Evolutionary conservation across 2,888 invertebrate genomes (phyloP), one percentile per base, ranked within the genome.

Genomic region (Argyra leucocephala): DNA sequence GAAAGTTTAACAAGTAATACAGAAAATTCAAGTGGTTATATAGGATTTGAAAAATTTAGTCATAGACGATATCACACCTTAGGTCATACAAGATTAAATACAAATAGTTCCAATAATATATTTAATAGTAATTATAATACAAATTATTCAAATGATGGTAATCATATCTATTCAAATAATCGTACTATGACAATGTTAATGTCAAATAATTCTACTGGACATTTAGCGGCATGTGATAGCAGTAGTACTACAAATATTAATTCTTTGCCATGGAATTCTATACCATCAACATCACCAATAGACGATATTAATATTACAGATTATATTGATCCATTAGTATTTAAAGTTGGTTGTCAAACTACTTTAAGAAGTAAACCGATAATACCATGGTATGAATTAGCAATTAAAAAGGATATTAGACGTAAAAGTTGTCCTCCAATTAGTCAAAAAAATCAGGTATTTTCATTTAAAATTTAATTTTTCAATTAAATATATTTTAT

Each of bases 371-470:
- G 85, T 66, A 87, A 87, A 72, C 88, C 89, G 36, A 84, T 86
- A 66, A 85, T 92, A 68, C 93, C 93, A 0, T 93, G 93, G 93
- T 93, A 91, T 88, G 93, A 93, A 79, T 79, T 92, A 72, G 93
- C 93, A 58, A 89, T 90, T 63, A 85, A 87, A 72, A 87, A 89
- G 70, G 81, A 81, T 70, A 81, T 83, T 63, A 86, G 91, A 69
- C 88, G 92, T 71, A 85, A 89, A 73, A 91, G 91, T 73, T 93
- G 92, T 77, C 91, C 91, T 62, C 87, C 89, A 69, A 83, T 91
- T 70, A 61, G 24, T 61, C 21, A 48, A 48, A 15, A 48, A 18
- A 48, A 61, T 31, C 31, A 61, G 61, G 61, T 61, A 26, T 26
- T 61, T 58, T 22, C 22, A 21, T 58, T 57, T 58, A 22, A 1